Evolutionary conservation across 2,888 invertebrate genomes (phyloP).

Genomic region (Dryadula phaetusa): DNA sequence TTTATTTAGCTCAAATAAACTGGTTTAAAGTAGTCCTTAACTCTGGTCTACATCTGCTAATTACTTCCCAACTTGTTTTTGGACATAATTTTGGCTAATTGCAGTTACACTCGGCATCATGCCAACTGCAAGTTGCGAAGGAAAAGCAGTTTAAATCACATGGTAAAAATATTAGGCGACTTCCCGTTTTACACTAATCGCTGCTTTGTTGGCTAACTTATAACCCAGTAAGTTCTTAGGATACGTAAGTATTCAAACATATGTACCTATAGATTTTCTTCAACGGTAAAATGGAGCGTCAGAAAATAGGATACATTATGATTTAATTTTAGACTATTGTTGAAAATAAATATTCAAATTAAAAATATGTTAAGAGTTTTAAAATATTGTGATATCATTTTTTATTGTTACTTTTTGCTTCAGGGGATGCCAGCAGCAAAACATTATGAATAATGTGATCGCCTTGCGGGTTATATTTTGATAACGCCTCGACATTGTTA

Average conservation of each 20-base stretch:
- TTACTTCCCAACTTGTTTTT: constrained; percentile 80
- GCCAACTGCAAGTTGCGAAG: constrained; percentile 65
- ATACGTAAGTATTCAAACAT: not conserved
- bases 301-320: not conserved
- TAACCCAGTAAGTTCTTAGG: not conserved
- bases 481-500: constrained; percentile 79
- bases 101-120: constrained; percentile 70
- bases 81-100: constrained; percentile 82
- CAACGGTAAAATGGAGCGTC: not conserved
- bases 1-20: constrained; percentile 54
- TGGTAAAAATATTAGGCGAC: constrained; percentile 52
- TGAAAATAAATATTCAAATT: constrained; percentile 11
- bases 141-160: constrained; percentile 67
- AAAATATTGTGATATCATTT: constrained; percentile 12
- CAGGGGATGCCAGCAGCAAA: constrained; percentile 61
- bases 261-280: not conserved
- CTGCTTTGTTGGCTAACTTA: not conserved
- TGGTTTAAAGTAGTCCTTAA: constrained; percentile 66
- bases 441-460: constrained; percentile 62
- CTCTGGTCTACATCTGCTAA: constrained; percentile 77
- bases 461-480: constrained; percentile 76
- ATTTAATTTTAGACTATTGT: not conserved
- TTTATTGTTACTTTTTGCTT: constrained; percentile 71
- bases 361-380: constrained; percentile 9
- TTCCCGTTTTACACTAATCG: constrained; percentile 52